These are phyloP conservation scores for Australoheros facetus DNA, from an alignment of 2,797 vertebrate species.

Conservation along the genomic window DNA sequence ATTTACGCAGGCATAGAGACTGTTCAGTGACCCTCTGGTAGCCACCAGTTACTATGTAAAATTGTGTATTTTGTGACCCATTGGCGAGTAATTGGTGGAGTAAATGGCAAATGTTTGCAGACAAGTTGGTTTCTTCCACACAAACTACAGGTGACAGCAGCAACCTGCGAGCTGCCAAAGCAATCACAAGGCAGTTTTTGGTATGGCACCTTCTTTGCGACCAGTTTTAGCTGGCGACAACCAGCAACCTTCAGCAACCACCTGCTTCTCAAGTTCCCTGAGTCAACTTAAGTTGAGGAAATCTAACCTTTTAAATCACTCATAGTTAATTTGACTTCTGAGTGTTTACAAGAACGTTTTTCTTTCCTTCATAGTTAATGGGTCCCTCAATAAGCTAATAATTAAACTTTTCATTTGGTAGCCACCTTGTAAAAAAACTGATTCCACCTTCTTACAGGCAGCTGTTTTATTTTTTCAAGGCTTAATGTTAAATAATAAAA, in stretches of 20 bases:
- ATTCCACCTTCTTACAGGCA: too few species aligned
- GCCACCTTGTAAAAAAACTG: too few species aligned
- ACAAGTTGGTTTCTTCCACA: too few species aligned
- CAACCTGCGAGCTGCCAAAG: neutral
- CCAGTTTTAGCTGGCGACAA: neutral
- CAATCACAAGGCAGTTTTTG: neutral
- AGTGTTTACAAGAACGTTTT: neutral
- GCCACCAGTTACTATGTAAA: too few species aligned
- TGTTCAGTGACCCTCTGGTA: too few species aligned
- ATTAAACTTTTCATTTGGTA: neutral
- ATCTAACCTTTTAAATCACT: neutral
- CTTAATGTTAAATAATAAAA: neutral
- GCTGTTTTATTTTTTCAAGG: neutral
- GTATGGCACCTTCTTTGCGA: neutral
- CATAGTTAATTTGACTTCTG: accelerated
- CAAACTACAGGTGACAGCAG: neutral
- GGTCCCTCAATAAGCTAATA: neutral
- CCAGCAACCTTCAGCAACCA: too few species aligned
- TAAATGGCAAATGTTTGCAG: too few species aligned
- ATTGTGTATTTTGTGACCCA: too few species aligned
- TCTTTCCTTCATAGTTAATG: neutral
- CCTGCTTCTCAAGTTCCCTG: neutral
- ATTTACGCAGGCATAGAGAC: neutral
- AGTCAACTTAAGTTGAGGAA: neutral
- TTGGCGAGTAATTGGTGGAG: too few species aligned